Evolutionary conservation across 2,888 invertebrate species (phyloP).

Genomic region (Metalampra italica): DNA sequence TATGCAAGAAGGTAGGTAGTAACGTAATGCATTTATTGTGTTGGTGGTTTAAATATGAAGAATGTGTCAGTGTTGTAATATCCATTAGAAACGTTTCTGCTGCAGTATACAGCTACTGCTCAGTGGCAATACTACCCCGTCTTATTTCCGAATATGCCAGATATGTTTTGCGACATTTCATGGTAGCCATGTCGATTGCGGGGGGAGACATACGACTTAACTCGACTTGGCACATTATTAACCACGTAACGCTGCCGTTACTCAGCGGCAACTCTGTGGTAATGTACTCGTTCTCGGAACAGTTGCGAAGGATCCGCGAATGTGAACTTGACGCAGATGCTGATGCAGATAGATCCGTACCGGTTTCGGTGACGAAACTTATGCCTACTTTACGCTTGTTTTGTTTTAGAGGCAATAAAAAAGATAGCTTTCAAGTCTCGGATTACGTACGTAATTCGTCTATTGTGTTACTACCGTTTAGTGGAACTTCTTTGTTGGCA

Average conservation of each 20-base stretch:
- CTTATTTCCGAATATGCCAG: background rate
- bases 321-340: slow-evolving; percentile 21
- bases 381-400: background rate
- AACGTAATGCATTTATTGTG: no score
- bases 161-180: background rate
- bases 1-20: no score
- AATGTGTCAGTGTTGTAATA: no score
- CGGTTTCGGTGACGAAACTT: slow-evolving; percentile 28
- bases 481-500: slow-evolving; percentile 13
- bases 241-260: slow-evolving; percentile 1
- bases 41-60: no score
- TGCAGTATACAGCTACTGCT: no score
- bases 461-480: slow-evolving; percentile 9
- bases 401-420: slow-evolving; percentile 10
- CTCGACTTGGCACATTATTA: slow-evolving; percentile 3
- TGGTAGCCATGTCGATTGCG: background rate
- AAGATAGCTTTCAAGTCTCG: slow-evolving; percentile 9
- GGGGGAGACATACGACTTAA: slow-evolving; percentile 7
- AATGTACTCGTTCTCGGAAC: slow-evolving; percentile 11
- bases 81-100: no score
- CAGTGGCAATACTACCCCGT: background rate
- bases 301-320: slow-evolving; percentile 9
- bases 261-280: slow-evolving; percentile 3
- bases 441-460: slow-evolving; percentile 11
- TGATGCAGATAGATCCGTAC: slow-evolving; percentile 18